Base-by-base conservation (phyloP, 2,888 invertebrate genomes). In the Xestia xanthographa region DNA sequence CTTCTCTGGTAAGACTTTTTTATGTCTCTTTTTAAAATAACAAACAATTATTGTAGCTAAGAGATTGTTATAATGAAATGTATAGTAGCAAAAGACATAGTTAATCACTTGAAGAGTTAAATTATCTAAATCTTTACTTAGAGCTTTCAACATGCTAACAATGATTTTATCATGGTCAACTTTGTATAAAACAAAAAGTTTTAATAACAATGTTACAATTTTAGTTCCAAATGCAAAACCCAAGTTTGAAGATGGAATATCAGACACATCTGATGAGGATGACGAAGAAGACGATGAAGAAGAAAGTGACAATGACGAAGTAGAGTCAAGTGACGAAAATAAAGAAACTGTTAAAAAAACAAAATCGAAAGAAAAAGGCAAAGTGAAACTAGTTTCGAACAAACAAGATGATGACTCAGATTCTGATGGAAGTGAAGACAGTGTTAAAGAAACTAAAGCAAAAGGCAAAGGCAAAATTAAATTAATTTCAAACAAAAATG, bases 181-280 rank as follows among this genome's bases (percentile, higher is more conserved):
- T 34, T 34, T 60, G 17, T 9, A 58, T 29, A 17, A 58, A 58
- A 58, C 29, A 29, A 58, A 29, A 29, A 20, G 29, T 60, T 58
- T 58, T 8, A 3, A 58, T 58, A 62, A 56, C 45, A 12, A 29
- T 63, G 0, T 69, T 67, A 65, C 56, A 9, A 70, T 88, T 93
- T 77, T 84, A 96, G 96, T 96, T 43, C 96, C 96, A 63, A 96
- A 95, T 65, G 90, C 94, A 5, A 95, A 94, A 85, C 93, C 93
- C 9, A 94, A 95, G 82, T 95, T 93, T 58, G 91, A 96, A 34
- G 95, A 95, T 76, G 95, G 95, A 0, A 88, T 96, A 83, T 95
- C 96, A 2, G 96, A 95, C 75, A 94, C 94, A 58, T 95, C 95
- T 67, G 94, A 94, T 60, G 92, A 91, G 63, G 90, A 87, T 14